Evolutionary conservation across 1,140 invertebrate species (phyloP), one percentile per base, ranked within the genome.

Genomic region (Leptopilina clavipes): DNA sequence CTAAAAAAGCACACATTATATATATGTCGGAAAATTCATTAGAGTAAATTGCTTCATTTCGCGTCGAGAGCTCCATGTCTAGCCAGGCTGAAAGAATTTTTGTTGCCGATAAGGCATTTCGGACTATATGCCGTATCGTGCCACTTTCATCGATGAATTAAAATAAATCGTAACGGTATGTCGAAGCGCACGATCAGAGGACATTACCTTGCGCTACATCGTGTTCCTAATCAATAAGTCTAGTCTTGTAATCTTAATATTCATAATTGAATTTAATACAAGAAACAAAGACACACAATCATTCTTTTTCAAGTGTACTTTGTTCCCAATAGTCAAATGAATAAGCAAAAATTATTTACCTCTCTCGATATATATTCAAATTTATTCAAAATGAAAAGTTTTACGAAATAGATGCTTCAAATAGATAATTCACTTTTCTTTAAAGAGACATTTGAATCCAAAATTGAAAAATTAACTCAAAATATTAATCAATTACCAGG

Each of bases 151-250:
- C 59, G 22, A 65, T 65, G 12, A 65, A 65, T 65, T 65, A 65
- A 65, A 65, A 65, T 65, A 65, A 65, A 65, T 65, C 12, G 59
- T 65, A 65, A 65, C 59, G 59, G 59, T 65, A 65, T 31, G 22
- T 31, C 59, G 22, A 65, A 31, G 59, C 52, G 52, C 52, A 54
- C 52, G 52, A 54, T 19, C 18, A 65, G 22, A 10, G 59, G 59
- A 37, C 59, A 65, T 65, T 65, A 65, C 25, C 59, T 65, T 65
- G 59, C 59, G 59, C 59, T 65, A 31, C 25, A 65, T 65, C 59
- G 25, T 65, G 59, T 6, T 22, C 12, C 59, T 65, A 65, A 65
- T 65, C 59, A 65, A 65, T 52, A 65, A 65, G 25, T 65, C 25
- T 31, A 65, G 25, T 25, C 59, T 12, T n/a, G 7, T 22, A 31